Base-by-base conservation (phyloP, 2,797 vertebrate genomes). In the Mallotus villosus region DNA sequence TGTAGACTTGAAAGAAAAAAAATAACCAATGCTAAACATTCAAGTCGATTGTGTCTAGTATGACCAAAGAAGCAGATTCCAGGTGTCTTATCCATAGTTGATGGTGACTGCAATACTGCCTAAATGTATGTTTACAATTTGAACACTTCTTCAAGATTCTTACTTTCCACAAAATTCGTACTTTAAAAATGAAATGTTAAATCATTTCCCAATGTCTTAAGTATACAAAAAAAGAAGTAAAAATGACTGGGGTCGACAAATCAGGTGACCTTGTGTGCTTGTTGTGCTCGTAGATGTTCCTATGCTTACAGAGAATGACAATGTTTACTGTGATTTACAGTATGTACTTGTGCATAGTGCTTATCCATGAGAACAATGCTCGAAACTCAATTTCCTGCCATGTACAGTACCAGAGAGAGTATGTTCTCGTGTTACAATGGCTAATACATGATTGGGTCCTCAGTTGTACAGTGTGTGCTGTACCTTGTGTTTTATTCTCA, bases 211-310 rank as follows among this genome's bases (percentile, higher is more conserved):
- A 46, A 46, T 46, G 12, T 46, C 37, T 41, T 1, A 41, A 41
- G 37, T 11, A 41, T 11, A 41, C 11, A 41, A 41, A 11, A 41
- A 41, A 11, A n/a, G n/a, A 2, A 27, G 3, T 2, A 27, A 1
- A 12, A 11, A 41, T 41, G 1, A 53, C 51, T 19, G 17, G 37
- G 16, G 16, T n/a, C 51, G 6, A 4, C 51, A 55, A 55, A 17
- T 55, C 51, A 55, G 51, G 51, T 55, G 51, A 55, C 7, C 51
- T 55, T 55, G 17, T 74, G 72, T 68, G 71, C 64, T 25, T 25
- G 8, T 16, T 63, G 21, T 71, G 69, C 37, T 77, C 62, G 71
- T 75, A 63, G 70, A 67, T 71, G 32, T 71, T 74, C 49, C 17
- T 67, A 63, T 71, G 63, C 63, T 71, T 68, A 55, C 71, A 61